Evolutionary conservation across 2,888 invertebrate species (phyloP), one percentile per base, ranked within the genome.

Genomic region (Vandiemenella viatica): DNA sequence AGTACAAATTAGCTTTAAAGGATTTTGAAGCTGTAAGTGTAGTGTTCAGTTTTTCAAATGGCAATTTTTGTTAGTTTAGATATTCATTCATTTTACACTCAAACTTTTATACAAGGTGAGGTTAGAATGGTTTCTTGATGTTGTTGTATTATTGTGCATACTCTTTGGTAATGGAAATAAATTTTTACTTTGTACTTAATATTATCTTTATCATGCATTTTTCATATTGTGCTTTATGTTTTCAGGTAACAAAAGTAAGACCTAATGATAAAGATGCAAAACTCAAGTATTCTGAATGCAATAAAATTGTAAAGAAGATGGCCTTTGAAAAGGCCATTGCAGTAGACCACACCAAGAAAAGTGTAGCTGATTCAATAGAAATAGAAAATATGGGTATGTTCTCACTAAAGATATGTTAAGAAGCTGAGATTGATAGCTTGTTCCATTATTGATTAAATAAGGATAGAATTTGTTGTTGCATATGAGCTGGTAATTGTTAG

Each of bases 241-340:
- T 67, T 40, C 62, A 90, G 83, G 93, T 95, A 56, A 83, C 83
- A 55, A 93, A 89, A 74, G 85, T 84, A 50, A 77, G 85, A 61
- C 97, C 97, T 56, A 87, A 77, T 67, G 96, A 98, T 67, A 83
- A 84, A 63, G 96, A 96, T 72, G 96, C 96, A 2, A 86, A 86
- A 68, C 65, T 80, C 55, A 97, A 97, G 67, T 93, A 75, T 65
- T 80, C 75, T 45, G 96, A 97, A 70, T 98, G 98, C 68, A 85
- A 80, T 65, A 98, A 97, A 72, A 89, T 98, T 61, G 87, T 96
- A 7, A 89, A 86, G 65, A 85, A 87, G 71, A 75, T 89, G 58
- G 93, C 95, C 7, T 98, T 98, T 69, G 91, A 95, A 65, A 89
- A 88, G 65, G 98, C 98, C 10, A 98, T 98, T 61, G 81, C 95